A percentile compares a stretch with the other conserved stretches of the same genome.
phyloP scores from a whole-genome alignment of 64 coral and sea anemone species.

The Pocillopora damicornis region DNA sequence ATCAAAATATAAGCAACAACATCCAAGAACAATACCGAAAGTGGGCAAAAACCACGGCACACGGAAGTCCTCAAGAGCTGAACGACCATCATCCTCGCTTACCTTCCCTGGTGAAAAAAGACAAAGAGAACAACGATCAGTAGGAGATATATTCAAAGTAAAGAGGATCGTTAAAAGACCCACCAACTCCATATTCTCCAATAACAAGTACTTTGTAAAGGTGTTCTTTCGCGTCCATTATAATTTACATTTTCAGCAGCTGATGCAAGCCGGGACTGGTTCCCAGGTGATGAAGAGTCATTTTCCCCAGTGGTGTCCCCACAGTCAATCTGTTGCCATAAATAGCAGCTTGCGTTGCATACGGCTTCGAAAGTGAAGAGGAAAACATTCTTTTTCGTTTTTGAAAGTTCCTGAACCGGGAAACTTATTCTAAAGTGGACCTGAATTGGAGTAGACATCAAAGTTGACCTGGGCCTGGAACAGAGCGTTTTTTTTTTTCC shows the following conservation, averaged over 20 bases:
- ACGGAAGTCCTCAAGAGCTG: background rate
- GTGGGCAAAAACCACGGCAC: background rate
- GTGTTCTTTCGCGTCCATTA: constrained; percentile 54
- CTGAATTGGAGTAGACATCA: too few species aligned
- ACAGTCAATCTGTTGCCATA: background rate
- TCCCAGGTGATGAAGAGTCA: background rate
- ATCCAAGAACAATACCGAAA: background rate
- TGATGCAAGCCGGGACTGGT: background rate
- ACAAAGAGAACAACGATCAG: background rate
- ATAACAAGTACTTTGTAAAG: constrained; percentile 70
- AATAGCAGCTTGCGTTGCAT: too few species aligned
- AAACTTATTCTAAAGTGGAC: too few species aligned
- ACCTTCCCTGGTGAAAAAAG: constrained; percentile 50
- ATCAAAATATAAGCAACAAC: background rate
- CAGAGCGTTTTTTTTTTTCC: too few species aligned
- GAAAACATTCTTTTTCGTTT: too few species aligned
- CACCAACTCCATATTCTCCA: constrained; percentile 72
- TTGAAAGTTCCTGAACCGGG: too few species aligned
- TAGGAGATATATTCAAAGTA: background rate
- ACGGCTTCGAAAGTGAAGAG: too few species aligned
- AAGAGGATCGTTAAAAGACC: background rate
- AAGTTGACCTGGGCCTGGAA: too few species aligned
- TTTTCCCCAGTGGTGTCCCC: background rate
- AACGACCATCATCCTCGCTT: background rate
- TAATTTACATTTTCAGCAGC: background rate